Conservation (phyloP, 2,113 vertebrate species). For the Lepus timidus region DNA sequence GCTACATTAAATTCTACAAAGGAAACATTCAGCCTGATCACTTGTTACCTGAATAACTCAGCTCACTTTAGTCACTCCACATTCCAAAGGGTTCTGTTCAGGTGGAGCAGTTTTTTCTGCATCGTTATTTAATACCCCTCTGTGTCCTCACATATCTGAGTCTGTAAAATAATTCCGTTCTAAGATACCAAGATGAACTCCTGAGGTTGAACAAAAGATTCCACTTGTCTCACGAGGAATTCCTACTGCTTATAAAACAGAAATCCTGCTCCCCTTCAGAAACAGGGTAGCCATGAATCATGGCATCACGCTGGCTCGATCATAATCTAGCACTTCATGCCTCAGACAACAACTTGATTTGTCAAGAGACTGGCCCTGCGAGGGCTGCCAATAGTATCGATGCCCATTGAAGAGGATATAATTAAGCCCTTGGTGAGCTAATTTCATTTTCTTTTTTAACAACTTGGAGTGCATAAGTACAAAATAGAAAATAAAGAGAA, state of each 20-base stretch:
- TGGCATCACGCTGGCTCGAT: slow-evolving; percentile 87
- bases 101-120: slow-evolving; percentile 29
- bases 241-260: slow-evolving; percentile 87
- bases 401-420: slow-evolving; percentile 86
- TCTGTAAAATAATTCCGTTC: slow-evolving; percentile 83
- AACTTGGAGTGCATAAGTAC: slow-evolving; percentile 72
- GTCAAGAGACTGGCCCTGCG: slow-evolving; percentile 87
- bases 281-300: slow-evolving; percentile 88
- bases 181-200: slow-evolving; percentile 84
- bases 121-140: slow-evolving; percentile 81
- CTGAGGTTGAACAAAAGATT: slow-evolving; percentile 85
- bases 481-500: slow-evolving; percentile 63
- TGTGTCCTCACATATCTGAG: slow-evolving; percentile 80
- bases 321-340: slow-evolving; percentile 90
- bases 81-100: background rate
- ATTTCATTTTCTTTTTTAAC: slow-evolving; percentile 85
- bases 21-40: background rate
- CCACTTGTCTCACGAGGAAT: slow-evolving; percentile 88
- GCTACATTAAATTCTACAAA: background rate
- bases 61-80: background rate
- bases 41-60: background rate
- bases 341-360: slow-evolving; percentile 92
- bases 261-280: slow-evolving; percentile 87
- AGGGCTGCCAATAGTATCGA: slow-evolving; percentile 86
- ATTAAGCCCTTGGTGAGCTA: slow-evolving; percentile 87